Evolutionary conservation across 2,888 invertebrate genomes (phyloP).

Genomic region (Exephanes ischioxanthus): DNA sequence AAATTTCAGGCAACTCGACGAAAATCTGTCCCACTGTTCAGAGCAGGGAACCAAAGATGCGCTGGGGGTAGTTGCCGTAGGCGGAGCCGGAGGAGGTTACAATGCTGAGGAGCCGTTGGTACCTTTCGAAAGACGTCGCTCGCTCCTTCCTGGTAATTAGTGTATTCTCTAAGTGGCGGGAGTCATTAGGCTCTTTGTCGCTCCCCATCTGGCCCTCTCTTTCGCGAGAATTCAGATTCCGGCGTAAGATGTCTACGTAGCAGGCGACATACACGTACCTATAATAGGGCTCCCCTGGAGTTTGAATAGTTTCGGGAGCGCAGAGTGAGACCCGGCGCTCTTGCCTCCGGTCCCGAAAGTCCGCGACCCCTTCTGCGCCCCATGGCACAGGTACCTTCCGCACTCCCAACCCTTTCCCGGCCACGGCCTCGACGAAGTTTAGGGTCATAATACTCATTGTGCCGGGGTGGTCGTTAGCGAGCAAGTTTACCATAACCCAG

Average conservation of each 20-base stretch:
- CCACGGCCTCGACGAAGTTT: constrained; percentile 69
- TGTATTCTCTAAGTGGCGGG: constrained; percentile 81
- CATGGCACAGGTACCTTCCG: constrained; percentile 45
- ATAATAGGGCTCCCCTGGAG: constrained; percentile 34
- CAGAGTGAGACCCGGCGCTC: not conserved
- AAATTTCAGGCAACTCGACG: constrained; percentile 13
- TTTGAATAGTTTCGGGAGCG: constrained; percentile 62
- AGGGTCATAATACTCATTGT: constrained; percentile 75
- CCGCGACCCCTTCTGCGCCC: constrained; percentile 53
- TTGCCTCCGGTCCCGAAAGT: constrained; percentile 51
- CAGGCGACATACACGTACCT: constrained; percentile 44
- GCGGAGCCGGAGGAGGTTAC: not conserved
- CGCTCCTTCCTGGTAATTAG: constrained; percentile 80
- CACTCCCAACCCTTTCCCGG: constrained; percentile 13
- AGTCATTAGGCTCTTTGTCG: constrained; percentile 78
- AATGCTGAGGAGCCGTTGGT: constrained; percentile 52
- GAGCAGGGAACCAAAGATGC: not conserved
- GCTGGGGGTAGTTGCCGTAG: not conserved
- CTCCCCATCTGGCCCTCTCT: constrained; percentile 63
- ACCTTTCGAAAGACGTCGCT: constrained; percentile 74
- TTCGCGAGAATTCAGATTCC: constrained; percentile 53
- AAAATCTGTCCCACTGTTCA: constrained; percentile 14
- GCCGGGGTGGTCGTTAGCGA: constrained; percentile 69
- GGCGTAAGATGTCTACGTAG: constrained; percentile 58
- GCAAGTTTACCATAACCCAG: constrained; percentile 67